Conservation (phyloP, 2,888 invertebrate genomes). For the Fabriciana adippe region DNA sequence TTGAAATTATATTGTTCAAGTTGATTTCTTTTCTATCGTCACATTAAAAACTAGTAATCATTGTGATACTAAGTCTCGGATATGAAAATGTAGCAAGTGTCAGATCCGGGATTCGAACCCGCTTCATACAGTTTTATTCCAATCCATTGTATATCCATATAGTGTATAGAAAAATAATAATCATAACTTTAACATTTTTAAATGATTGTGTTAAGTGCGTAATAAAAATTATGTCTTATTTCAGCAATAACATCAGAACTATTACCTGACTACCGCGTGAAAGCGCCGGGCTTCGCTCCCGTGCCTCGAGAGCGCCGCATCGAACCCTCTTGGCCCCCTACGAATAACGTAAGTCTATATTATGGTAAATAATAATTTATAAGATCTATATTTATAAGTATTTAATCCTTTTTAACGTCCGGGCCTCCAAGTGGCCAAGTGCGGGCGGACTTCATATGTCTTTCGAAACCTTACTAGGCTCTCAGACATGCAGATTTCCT, state of each 20-base stretch:
- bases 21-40: too few relatives aligned
- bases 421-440: too few relatives aligned
- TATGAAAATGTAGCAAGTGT: too few relatives aligned
- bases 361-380: not conserved
- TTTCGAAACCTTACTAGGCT: too few relatives aligned
- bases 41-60: too few relatives aligned
- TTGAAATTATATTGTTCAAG: too few relatives aligned
- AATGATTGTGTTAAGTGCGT: not conserved
- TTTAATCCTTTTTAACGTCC: not conserved
- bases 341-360: slow-evolving; percentile 49
- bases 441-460: too few relatives aligned
- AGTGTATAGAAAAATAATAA: too few relatives aligned
- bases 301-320: slow-evolving; percentile 47
- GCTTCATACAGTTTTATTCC: not conserved
- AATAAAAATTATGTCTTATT: not conserved
- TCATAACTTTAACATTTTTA: not conserved
- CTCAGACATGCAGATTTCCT: too few relatives aligned
- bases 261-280: slow-evolving; percentile 48
- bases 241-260: slow-evolving; percentile 45
- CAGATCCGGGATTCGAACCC: too few relatives aligned
- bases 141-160: not conserved
- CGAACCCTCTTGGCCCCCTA: slow-evolving; percentile 51
- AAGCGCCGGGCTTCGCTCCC: slow-evolving; percentile 43
- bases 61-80: too few relatives aligned
- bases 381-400: not conserved